A percentile compares a stretch with the other conserved stretches of the same genome.
Evolutionary conservation across 2,113 vertebrate genomes (phyloP).

Genomic region (Nerophis lumbriciformis): DNA sequence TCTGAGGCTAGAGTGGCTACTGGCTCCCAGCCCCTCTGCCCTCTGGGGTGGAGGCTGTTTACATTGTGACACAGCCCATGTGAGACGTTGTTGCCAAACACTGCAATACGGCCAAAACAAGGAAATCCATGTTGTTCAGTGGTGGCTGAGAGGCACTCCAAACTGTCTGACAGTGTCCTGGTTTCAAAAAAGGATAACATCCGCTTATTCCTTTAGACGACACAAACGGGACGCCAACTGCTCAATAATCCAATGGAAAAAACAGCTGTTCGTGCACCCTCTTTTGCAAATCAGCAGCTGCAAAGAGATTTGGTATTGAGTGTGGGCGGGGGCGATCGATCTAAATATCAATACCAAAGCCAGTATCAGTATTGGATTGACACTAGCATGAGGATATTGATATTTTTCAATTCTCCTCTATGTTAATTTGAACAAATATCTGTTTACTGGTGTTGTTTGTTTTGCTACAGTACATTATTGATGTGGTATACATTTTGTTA

Average conservation of each 20-base stretch:
- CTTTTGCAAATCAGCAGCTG: conserved; percentile 15
- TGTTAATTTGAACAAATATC: no score
- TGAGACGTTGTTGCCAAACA: conserved; percentile 27
- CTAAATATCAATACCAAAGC: no score
- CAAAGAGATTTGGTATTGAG: not conserved
- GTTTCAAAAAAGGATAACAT: conserved; percentile 40
- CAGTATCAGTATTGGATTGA: no score
- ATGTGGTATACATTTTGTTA: no score
- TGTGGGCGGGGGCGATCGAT: no score
- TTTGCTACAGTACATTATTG: no score
- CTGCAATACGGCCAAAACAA: conserved; percentile 40
- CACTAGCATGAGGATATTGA: no score
- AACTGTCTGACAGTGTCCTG: conserved; percentile 22
- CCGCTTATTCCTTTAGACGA: conserved; percentile 36
- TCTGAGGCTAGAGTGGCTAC: conserved; percentile 10
- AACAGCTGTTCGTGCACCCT: conserved; percentile 17
- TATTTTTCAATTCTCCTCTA: no score
- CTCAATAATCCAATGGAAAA: conserved; percentile 61
- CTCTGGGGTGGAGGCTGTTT: conserved; percentile 31
- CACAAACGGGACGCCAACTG: conserved; percentile 20
- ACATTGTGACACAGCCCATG: conserved; percentile 30
- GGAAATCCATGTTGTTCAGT: conserved; percentile 32
- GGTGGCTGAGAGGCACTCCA: not conserved
- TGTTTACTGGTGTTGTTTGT: no score
- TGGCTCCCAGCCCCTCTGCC: conserved; percentile 28